Evolutionary conservation across 2,888 invertebrate genomes (phyloP).

Genomic region (Eudasyphora cyanicolor): DNA sequence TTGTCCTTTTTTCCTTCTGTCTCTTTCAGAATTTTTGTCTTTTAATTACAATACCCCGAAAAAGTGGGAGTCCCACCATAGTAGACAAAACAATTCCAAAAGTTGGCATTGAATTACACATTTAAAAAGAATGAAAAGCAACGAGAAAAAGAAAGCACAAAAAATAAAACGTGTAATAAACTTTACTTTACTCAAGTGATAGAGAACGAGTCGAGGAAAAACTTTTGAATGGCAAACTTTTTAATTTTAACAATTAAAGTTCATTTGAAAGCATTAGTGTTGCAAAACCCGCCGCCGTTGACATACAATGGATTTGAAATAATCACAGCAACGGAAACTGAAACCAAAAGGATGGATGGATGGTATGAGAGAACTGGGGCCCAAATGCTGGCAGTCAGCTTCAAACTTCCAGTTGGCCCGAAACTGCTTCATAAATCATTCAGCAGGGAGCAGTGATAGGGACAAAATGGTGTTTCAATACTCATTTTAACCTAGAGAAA

Average conservation of each 20-base stretch:
- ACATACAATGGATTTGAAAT: background rate
- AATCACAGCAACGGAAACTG: background rate
- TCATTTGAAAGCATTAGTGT: constrained; percentile 36
- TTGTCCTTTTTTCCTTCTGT: background rate
- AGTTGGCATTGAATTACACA: constrained; percentile 56
- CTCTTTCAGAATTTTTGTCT: background rate
- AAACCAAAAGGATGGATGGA: background rate
- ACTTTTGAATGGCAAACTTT: constrained; percentile 26
- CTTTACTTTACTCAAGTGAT: constrained; percentile 16
- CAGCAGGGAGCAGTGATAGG: too few species aligned
- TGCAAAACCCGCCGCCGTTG: background rate
- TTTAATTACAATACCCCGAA: too few species aligned
- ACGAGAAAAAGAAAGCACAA: constrained; percentile 21
- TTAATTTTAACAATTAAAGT: constrained; percentile 53
- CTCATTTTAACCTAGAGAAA: too few species aligned
- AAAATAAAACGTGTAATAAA: constrained; percentile 13
- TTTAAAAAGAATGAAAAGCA: background rate
- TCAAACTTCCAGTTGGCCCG: too few species aligned
- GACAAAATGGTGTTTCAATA: too few species aligned
- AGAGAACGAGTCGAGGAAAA: background rate
- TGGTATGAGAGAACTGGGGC: background rate
- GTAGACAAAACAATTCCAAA: constrained; percentile 1
- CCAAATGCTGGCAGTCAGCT: too few species aligned
- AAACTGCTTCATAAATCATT: too few species aligned
- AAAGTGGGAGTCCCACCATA: too few species aligned